A percentile compares a stretch with the other conserved stretches of the same genome.
Conservation (phyloP, 2,888 invertebrate genomes). For the Tetranychus truncatus region DNA sequence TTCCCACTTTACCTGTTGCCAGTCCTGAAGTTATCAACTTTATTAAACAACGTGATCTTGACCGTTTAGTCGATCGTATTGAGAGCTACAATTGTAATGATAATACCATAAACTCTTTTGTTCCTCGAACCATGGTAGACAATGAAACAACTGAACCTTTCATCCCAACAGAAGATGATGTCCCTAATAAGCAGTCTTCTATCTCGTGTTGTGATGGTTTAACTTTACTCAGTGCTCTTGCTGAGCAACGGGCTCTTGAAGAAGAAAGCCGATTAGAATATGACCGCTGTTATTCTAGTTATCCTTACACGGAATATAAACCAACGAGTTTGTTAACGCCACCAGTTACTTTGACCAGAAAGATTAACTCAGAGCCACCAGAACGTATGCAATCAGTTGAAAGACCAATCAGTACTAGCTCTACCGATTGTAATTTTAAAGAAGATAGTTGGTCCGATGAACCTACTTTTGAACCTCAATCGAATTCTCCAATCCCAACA, state of each 20-base stretch:
- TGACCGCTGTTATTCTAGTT: not conserved
- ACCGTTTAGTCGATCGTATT: slow-evolving; percentile 63
- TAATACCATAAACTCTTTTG: not conserved
- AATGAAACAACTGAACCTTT: not conserved
- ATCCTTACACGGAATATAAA: not conserved
- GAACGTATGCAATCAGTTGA: not conserved
- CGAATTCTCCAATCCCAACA: not conserved
- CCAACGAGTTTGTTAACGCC: not conserved
- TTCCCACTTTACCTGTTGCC: slow-evolving; percentile 23
- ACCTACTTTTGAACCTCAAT: not conserved
- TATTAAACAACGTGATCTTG: slow-evolving; percentile 41
- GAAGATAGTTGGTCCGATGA: not conserved
- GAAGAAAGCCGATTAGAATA: slow-evolving; percentile 1
- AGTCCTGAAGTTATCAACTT: slow-evolving; percentile 26
- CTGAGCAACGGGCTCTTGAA: slow-evolving; percentile 62
- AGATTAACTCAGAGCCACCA: not conserved
- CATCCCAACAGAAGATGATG: not conserved
- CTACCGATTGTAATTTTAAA: not conserved
- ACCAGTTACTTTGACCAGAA: not conserved
- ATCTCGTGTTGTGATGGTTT: slow-evolving; percentile 33
- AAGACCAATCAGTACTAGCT: not conserved
- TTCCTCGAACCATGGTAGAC: not conserved
- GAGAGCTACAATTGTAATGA: slow-evolving; percentile 33
- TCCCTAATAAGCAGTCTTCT: not conserved
- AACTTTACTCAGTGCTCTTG: slow-evolving; percentile 59